Evolutionary conservation across 2,797 vertebrate genomes (phyloP).

Genomic region (Antrozous pallidus): DNA sequence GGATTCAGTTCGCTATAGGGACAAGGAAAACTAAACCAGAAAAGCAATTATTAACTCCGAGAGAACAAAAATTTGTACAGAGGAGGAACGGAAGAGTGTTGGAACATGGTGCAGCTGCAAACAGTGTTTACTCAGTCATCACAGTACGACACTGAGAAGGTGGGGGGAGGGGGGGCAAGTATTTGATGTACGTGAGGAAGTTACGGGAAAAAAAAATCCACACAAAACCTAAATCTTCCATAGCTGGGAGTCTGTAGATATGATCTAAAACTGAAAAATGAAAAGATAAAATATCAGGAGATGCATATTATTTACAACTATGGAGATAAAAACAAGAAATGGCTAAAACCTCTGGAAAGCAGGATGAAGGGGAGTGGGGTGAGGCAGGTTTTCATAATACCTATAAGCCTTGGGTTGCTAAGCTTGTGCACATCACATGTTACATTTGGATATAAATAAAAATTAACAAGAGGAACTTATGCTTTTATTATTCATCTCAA

Average conservation of each 20-base stretch:
- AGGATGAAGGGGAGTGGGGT: background rate
- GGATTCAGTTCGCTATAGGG: background rate
- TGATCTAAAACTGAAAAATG: background rate
- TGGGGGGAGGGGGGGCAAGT: background rate
- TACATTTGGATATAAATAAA: background rate
- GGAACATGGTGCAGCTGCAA: background rate
- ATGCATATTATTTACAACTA: background rate
- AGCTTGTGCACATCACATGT: background rate
- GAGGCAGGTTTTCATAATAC: background rate
- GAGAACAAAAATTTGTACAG: background rate
- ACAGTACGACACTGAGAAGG: background rate
- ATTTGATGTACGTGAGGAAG: background rate
- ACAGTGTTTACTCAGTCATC: background rate
- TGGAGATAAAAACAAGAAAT: background rate
- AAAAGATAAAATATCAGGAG: background rate
- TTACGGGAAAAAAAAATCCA: background rate
- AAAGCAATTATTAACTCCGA: constrained; percentile 14
- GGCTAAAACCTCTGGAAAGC: background rate
- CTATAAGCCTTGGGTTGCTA: background rate
- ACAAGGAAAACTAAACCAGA: background rate
- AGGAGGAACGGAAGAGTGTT: background rate
- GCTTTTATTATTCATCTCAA: background rate
- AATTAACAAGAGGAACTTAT: constrained; percentile 7
- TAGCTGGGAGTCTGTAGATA: background rate
- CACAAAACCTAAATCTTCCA: background rate